Conservation (phyloP, 2,113 vertebrate species). For the Excalfactoria chinensis region DNA sequence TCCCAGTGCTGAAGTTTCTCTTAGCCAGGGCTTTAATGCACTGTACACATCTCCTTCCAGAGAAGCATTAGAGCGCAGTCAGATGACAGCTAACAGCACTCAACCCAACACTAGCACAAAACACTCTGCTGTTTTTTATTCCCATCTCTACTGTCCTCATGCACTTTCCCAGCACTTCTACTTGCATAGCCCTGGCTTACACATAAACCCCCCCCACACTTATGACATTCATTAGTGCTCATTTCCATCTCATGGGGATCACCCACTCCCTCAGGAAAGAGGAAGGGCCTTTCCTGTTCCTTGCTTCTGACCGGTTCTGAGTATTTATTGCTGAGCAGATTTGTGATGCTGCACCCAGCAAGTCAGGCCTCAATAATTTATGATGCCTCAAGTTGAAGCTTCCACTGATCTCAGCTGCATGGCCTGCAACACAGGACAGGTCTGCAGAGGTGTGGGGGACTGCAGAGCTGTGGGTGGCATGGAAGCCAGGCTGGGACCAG, state of each 20-base stretch:
- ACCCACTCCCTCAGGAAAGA: rapidly evolving
- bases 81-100: background rate
- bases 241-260: background rate
- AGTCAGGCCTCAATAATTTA: background rate
- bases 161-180: background rate
- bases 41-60: too few species aligned
- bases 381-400: background rate
- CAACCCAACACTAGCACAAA: background rate
- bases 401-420: background rate
- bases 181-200: background rate
- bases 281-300: background rate
- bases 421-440: too few species aligned
- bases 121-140: background rate
- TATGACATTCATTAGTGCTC: background rate
- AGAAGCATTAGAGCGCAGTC: background rate
- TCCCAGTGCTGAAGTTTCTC: background rate
- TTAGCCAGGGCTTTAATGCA: background rate
- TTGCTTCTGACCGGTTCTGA: rapidly evolving
- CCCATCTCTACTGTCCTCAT: background rate
- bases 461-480: too few species aligned
- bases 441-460: too few species aligned
- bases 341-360: rapidly evolving
- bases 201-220: background rate
- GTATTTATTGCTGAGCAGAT: background rate
- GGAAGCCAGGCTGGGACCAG: background rate